A percentile compares a stretch with the other conserved stretches of the same genome.
Evolutionary conservation across 2,113 vertebrate genomes (phyloP).

Genomic region (Pomatorhinus ruficollis): DNA sequence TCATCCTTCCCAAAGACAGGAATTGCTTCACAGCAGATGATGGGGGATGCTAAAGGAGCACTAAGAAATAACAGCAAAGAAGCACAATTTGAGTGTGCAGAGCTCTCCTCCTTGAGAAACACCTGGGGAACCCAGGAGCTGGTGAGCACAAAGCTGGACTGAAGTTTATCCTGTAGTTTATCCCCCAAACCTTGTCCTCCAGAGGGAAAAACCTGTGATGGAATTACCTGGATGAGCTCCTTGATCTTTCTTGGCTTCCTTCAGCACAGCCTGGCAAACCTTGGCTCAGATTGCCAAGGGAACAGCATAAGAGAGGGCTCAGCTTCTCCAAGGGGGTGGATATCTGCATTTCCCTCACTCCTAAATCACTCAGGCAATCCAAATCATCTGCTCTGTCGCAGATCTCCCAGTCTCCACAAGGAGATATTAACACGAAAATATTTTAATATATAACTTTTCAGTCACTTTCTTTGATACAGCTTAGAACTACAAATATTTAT

Average conservation of each 20-base stretch:
- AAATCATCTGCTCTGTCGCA: background rate
- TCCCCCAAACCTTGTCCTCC: background rate
- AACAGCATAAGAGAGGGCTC: background rate
- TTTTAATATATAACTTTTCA: background rate
- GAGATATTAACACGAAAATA: background rate
- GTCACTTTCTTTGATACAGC: background rate
- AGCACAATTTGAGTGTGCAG: no score
- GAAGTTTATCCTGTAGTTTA: background rate
- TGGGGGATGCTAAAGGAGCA: background rate
- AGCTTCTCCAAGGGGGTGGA: background rate
- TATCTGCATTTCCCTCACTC: background rate
- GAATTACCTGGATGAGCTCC: background rate
- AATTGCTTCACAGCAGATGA: background rate
- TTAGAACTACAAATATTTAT: background rate
- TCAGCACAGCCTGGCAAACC: background rate
- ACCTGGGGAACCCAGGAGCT: background rate
- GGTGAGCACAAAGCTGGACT: background rate
- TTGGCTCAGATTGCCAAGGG: background rate
- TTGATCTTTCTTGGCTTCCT: background rate
- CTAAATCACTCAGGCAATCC: background rate
- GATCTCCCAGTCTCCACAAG: fast-evolving
- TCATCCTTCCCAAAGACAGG: background rate
- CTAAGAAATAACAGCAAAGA: background rate
- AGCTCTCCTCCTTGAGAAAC: background rate
- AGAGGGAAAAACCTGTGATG: background rate